phyloP scores from a whole-genome alignment of 2,797 vertebrate species.

The Ispidina lecontei region DNA sequence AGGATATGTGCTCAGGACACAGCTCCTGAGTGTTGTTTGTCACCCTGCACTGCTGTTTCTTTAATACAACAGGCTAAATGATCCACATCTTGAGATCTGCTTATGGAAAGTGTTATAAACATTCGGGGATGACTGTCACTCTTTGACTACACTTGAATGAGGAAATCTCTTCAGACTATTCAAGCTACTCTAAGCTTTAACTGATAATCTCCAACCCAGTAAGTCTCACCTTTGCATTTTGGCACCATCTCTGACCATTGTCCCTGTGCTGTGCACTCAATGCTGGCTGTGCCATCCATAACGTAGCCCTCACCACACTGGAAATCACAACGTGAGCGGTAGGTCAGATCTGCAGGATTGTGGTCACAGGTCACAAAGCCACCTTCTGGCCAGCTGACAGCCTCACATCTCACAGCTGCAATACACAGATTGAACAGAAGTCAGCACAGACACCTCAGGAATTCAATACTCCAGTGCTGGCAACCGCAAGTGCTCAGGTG shows the following conservation, averaged over 20 bases:
- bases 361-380: conserved; percentile 43
- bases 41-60: not conserved
- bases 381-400: not conserved
- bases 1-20: too few relatives aligned
- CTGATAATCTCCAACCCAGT: not conserved
- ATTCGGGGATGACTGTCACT: not conserved
- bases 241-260: too few relatives aligned
- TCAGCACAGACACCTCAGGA: not conserved
- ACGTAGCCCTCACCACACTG: conserved; percentile 80
- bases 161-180: not conserved
- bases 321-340: conserved; percentile 76
- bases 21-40: not conserved
- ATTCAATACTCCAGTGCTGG: not conserved
- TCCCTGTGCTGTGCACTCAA: not conserved
- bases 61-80: not conserved
- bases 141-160: not conserved
- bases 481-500: not conserved
- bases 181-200: not conserved
- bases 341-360: not conserved
- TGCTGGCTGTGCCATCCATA: conserved; percentile 49
- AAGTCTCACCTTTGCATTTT: not conserved
- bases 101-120: not conserved
- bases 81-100: not conserved
- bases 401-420: conserved; percentile 68
- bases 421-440: not conserved